Evolutionary conservation across 92 coral and sea anemone species (phyloP), one percentile per base, ranked within the genome.

Genomic region (Palythoa grandis): DNA sequence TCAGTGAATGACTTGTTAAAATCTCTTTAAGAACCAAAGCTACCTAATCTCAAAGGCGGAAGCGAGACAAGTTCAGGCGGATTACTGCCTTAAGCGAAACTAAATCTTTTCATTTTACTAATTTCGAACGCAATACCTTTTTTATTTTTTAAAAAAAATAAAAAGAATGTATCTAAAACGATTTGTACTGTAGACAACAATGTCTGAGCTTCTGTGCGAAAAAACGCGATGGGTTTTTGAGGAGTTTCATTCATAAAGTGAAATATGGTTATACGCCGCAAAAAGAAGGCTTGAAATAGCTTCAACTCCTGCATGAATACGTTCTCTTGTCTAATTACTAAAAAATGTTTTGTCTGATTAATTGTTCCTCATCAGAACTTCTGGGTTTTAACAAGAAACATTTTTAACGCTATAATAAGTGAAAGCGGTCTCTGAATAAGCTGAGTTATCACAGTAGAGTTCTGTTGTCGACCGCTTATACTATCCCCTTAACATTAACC

Each of bases 1-100:
- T 80, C 85, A 80, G 39, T 80, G 85, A 80, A 80, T 80, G 85
- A 80, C 85, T 80, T 80, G 82, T 76, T 76, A 76, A 76, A 63
- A 76, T 61, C 82, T 76, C 82, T 76, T 23, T 76, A 52, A 52
- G 82, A 13, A 57, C 6, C 82, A 38, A 76, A 52, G 85, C 67
- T 76, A 76, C 53, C 82, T 76, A 76, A 76, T 76, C 82, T 76
- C 60, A 5, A 23, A 7, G 63, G 65, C 82, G 82, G 82, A 52
- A 76, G 35, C 82, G 35, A 76, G 82, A 52, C 66, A 24, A 56
- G 67, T 76, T 76, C 63, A 52, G 66, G 37, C 11, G 43, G 47
- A 25, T 69, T 29, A 24, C 10, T 25, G 74, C 74, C 74, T 29
- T 3, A 69, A 69, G 74, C 74, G 19, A 69, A 69, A 25, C 16